Conservation (phyloP, 1,140 invertebrate species). For the Rhizoglyphus robini region DNA sequence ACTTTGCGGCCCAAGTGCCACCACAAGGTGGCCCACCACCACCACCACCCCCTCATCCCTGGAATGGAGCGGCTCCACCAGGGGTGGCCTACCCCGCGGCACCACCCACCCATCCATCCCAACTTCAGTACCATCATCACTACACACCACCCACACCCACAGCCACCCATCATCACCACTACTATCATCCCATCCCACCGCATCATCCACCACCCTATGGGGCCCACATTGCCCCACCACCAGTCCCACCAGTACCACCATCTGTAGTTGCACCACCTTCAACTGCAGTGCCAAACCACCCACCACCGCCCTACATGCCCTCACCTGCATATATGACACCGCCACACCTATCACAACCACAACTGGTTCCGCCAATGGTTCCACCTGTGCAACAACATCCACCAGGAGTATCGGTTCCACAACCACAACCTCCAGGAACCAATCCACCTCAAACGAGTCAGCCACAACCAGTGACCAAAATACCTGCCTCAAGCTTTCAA, state of each 20-base stretch:
- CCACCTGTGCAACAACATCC: background rate
- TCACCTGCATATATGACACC: background rate
- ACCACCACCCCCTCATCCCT: background rate
- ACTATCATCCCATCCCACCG: background rate
- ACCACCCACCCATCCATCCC: background rate
- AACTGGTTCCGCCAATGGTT: background rate
- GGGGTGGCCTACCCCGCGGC: background rate
- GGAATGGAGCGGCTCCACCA: background rate
- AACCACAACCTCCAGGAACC: no score
- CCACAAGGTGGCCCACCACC: background rate
- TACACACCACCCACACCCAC: background rate
- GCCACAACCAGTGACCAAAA: no score
- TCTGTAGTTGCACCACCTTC: background rate
- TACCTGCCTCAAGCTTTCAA: no score
- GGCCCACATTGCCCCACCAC: background rate
- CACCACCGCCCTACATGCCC: background rate
- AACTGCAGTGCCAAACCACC: background rate
- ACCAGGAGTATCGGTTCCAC: background rate
- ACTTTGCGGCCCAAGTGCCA: background rate
- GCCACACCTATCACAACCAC: background rate
- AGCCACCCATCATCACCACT: slow-evolving; percentile 2
- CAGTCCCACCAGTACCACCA: background rate
- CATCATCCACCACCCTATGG: background rate
- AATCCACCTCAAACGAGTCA: no score
- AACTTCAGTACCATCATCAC: background rate